These are phyloP conservation scores for Bombus ignitus DNA, from an alignment of 1,140 invertebrate species.

Conservation along the genomic window DNA sequence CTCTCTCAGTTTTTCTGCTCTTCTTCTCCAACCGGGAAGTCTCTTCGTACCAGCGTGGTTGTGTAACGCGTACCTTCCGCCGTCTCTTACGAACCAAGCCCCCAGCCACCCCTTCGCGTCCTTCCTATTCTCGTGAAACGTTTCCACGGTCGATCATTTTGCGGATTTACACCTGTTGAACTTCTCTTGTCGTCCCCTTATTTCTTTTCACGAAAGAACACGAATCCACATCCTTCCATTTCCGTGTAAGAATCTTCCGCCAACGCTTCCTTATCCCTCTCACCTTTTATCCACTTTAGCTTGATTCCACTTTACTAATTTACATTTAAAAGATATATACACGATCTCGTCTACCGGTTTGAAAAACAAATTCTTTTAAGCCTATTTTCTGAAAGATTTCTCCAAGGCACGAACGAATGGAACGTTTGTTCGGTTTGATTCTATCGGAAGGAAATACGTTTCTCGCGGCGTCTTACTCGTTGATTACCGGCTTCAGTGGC, in stretches of 20 bases:
- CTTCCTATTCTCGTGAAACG: constrained; percentile 68
- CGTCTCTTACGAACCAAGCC: constrained; percentile 50
- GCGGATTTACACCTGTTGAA: constrained; percentile 81
- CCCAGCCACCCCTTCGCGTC: constrained; percentile 29
- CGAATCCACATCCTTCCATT: constrained; percentile 28
- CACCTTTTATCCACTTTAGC: neutral
- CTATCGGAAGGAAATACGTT: neutral
- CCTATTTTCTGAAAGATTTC: neutral
- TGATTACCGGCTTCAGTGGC: neutral
- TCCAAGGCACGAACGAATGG: neutral
- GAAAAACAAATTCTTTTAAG: neutral
- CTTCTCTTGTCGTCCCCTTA: constrained; percentile 70
- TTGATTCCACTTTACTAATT: neutral
- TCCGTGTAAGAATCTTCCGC: constrained; percentile 10
- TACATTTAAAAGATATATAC: neutral
- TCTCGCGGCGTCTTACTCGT: neutral
- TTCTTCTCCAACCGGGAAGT: constrained; percentile 26
- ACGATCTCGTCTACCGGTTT: neutral
- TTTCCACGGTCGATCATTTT: constrained; percentile 77
- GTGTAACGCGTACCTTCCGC: constrained; percentile 53
- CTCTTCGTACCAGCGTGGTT: constrained; percentile 38
- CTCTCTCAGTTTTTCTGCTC: constrained; percentile 18
- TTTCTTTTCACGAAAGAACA: constrained; percentile 62
- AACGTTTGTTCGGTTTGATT: neutral
- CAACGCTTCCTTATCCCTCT: neutral